Percentiles rank a stretch among this genome's conserved stretches.
Evolutionary conservation across 2,113 vertebrate species (phyloP).

Genomic region (Ceratotherium simum): DNA sequence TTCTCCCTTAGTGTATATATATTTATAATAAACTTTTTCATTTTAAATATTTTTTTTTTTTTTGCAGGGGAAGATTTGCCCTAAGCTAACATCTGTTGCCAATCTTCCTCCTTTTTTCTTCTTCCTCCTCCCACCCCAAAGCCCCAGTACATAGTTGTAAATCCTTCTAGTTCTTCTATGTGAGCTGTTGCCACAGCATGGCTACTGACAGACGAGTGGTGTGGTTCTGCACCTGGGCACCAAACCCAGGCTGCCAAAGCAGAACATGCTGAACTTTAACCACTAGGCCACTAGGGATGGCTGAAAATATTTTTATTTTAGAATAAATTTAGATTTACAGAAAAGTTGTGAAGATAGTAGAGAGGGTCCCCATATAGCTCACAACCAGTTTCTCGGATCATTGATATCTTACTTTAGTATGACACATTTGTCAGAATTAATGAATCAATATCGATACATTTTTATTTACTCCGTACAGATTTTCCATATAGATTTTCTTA

Average conservation of each 20-base stretch:
- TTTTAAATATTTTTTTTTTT: not conserved
- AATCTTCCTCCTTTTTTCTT: no score
- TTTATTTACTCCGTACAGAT: not conserved
- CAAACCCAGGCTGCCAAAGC: no score
- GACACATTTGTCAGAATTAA: not conserved
- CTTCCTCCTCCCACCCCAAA: no score
- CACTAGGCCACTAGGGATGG: no score
- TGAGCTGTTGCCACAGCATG: no score
- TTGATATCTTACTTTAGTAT: not conserved
- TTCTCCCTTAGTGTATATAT: not conserved
- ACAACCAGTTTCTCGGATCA: not conserved
- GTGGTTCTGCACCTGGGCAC: no score
- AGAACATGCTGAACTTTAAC: no score
- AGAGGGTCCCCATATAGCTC: not conserved
- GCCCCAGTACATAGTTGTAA: no score
- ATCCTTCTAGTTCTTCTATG: no score
- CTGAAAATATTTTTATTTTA: not conserved
- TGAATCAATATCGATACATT: not conserved
- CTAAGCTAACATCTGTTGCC: no score
- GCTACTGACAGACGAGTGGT: no score
- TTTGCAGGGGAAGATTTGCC: no score
- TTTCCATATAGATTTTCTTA: not conserved
- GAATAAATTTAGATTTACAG: not conserved
- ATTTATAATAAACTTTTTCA: not conserved
- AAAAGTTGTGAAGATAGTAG: not conserved